phyloP scores from a whole-genome alignment of 2,797 vertebrate species.

The Brotogeris chrysoptera region DNA sequence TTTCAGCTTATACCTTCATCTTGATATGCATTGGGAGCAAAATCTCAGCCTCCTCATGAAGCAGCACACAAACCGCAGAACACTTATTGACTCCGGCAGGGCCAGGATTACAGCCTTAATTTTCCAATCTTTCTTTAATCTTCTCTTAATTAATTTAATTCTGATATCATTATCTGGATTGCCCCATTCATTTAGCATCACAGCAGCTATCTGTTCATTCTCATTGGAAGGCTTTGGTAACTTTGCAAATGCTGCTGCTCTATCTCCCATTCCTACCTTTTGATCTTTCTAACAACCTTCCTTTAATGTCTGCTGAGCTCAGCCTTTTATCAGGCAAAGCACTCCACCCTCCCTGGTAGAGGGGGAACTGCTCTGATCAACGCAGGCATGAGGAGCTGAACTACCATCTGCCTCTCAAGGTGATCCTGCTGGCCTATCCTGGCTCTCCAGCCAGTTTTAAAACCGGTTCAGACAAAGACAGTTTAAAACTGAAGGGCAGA shows the following conservation, averaged over 20 bases:
- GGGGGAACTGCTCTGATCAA: background rate
- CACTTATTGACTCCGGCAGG: background rate
- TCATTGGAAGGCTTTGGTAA: conserved; percentile 29
- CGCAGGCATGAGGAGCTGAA: background rate
- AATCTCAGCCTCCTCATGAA: background rate
- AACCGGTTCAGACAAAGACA: conserved; percentile 28
- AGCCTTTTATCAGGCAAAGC: conserved; percentile 28
- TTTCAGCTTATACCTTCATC: background rate
- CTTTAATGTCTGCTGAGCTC: conserved; percentile 59
- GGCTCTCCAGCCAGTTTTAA: conserved; percentile 30
- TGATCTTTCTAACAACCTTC: conserved; percentile 41
- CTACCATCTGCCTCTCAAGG: background rate
- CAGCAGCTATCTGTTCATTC: conserved; percentile 24
- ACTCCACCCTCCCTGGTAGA: conserved; percentile 30
- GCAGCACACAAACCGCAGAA: conserved; percentile 8
- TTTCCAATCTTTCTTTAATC: conserved; percentile 64
- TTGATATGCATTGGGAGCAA: background rate
- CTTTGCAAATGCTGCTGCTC: conserved; percentile 51
- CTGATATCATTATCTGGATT: conserved; percentile 53
- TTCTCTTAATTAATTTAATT: conserved; percentile 66
- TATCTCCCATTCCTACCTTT: conserved; percentile 50
- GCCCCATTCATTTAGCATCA: conserved; percentile 41
- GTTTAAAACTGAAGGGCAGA: conserved; percentile 11
- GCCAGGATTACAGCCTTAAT: background rate
- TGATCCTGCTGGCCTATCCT: conserved; percentile 10